phyloP scores from a whole-genome alignment of 2,797 vertebrate species.

The Smutsia temminckii region DNA sequence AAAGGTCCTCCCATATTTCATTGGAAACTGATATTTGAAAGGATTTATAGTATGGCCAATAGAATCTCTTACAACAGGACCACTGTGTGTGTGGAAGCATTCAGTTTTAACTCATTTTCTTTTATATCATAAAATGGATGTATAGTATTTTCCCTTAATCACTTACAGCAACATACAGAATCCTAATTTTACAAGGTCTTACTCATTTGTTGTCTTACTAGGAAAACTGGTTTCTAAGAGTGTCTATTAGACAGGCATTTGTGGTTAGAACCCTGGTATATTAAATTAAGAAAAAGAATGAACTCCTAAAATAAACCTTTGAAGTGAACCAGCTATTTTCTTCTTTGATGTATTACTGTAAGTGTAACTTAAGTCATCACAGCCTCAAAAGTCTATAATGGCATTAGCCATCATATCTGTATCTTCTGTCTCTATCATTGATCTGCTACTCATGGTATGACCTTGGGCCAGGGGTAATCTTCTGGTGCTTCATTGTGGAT shows the following conservation, averaged over 20 bases:
- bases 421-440: background rate
- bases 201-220: background rate
- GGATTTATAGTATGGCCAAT: slow-evolving; percentile 9
- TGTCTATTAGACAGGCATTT: background rate
- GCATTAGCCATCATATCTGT: background rate
- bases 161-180: background rate
- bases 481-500: background rate
- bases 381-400: background rate
- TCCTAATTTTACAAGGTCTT: background rate
- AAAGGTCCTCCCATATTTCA: slow-evolving; percentile 62
- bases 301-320: slow-evolving; percentile 32
- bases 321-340: background rate
- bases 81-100: slow-evolving; percentile 23
- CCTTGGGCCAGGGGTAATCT: background rate
- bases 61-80: background rate
- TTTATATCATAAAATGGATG: slow-evolving; percentile 10
- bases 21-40: slow-evolving; percentile 47
- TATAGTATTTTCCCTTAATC: background rate
- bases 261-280: background rate
- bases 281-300: background rate
- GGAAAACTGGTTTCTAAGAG: background rate
- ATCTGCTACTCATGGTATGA: background rate
- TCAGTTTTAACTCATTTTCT: slow-evolving; percentile 53
- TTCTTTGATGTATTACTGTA: slow-evolving; percentile 1
- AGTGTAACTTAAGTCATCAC: background rate